These are phyloP conservation scores for Nebria brevicollis DNA, from an alignment of 2,888 invertebrate species.

Conservation along the genomic window DNA sequence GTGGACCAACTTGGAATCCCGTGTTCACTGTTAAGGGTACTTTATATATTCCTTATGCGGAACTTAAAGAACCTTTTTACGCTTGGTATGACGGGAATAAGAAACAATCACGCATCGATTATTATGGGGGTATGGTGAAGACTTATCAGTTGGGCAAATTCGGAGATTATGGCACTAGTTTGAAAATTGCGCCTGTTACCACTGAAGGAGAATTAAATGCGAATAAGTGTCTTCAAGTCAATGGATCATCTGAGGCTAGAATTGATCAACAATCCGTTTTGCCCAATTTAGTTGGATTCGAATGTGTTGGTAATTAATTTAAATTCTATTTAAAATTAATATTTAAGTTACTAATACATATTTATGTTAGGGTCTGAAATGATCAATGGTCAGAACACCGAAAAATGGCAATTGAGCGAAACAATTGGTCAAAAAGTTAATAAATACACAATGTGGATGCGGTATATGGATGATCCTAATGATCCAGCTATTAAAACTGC, in stretches of 20 bases:
- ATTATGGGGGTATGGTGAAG: slow-evolving; percentile 94
- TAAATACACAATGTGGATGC: slow-evolving; percentile 90
- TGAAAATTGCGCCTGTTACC: slow-evolving; percentile 88
- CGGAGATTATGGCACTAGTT: slow-evolving; percentile 74
- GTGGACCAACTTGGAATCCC: slow-evolving; percentile 73
- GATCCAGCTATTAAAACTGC: slow-evolving; percentile 65
- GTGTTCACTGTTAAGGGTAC: slow-evolving; percentile 81
- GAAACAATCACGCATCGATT: slow-evolving; percentile 88
- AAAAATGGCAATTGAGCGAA: slow-evolving; percentile 81
- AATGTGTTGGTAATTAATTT: slow-evolving; percentile 65
- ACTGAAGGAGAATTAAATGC: slow-evolving; percentile 78
- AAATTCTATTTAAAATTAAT: slow-evolving; percentile 14
- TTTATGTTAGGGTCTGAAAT: slow-evolving; percentile 70
- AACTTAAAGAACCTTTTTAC: slow-evolving; percentile 90
- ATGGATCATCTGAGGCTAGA: slow-evolving; percentile 73
- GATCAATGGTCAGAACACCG: slow-evolving; percentile 75
- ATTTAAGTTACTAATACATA: not conserved
- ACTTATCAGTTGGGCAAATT: slow-evolving; percentile 80
- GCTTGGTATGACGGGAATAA: slow-evolving; percentile 85
- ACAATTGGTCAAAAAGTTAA: slow-evolving; percentile 82
- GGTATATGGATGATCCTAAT: slow-evolving; percentile 72
- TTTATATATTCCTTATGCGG: slow-evolving; percentile 91
- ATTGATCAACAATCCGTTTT: slow-evolving; percentile 81
- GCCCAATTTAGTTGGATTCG: slow-evolving; percentile 82
- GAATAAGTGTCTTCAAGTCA: slow-evolving; percentile 83